Percentiles rank a stretch among this genome's conserved stretches.
phyloP scores from a whole-genome alignment of 1,140 invertebrate species.

The Aphis craccivora region DNA sequence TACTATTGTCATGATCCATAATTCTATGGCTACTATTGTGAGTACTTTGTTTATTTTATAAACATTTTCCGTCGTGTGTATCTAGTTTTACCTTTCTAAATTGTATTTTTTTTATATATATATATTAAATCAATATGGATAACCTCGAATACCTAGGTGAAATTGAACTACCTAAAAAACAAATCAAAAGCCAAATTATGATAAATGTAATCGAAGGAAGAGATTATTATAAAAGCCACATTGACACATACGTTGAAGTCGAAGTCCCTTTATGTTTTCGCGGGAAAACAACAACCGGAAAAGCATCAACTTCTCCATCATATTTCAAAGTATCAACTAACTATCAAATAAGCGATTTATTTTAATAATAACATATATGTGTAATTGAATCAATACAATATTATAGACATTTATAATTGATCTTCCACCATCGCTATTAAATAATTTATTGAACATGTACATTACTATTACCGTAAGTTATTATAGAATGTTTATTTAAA shows the following conservation, averaged over 20 bases:
- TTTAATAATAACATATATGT: background rate
- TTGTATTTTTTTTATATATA: background rate
- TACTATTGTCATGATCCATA: too few relatives aligned
- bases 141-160: background rate
- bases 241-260: conserved; percentile 25
- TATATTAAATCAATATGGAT: conserved; percentile 12
- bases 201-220: conserved; percentile 33
- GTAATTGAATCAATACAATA: background rate
- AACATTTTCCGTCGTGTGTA: background rate
- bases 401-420: conserved; percentile 52
- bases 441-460: background rate
- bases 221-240: conserved; percentile 32
- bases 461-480: conserved; percentile 31
- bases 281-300: background rate
- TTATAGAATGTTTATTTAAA: background rate
- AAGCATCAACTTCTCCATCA: conserved; percentile 6
- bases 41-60: conserved; percentile 5
- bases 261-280: conserved; percentile 36
- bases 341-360: background rate
- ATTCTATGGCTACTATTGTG: background rate
- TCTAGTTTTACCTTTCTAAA: background rate
- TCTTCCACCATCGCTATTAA: conserved; percentile 19
- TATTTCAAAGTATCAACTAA: conserved; percentile 33
- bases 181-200: conserved; percentile 42
- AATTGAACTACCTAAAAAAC: background rate